phyloP scores from a whole-genome alignment of 2,113 vertebrate species.

The Apaloderma vittatum region DNA sequence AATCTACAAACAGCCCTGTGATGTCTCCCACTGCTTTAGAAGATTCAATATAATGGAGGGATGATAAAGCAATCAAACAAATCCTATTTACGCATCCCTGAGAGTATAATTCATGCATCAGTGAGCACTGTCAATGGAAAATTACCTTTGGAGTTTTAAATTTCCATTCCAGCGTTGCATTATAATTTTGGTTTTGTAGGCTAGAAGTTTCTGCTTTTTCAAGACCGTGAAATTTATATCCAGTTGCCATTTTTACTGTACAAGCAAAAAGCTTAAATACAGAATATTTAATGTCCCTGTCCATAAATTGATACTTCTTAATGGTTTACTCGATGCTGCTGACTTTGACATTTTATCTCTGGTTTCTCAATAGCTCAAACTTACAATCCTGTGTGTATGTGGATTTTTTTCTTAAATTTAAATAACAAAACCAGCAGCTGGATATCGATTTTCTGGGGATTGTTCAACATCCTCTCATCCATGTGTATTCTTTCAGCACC shows the following conservation, averaged over 20 bases:
- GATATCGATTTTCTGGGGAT: conserved; percentile 10
- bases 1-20: conserved; percentile 49
- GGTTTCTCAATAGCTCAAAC: not conserved
- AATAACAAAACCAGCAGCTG: not conserved
- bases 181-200: conserved; percentile 44
- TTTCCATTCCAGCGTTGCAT: conserved; percentile 59
- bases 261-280: conserved; percentile 27
- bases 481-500: not conserved
- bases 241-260: conserved; percentile 18
- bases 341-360: conserved; percentile 14
- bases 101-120: conserved; percentile 53
- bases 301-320: conserved; percentile 53
- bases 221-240: conserved; percentile 9
- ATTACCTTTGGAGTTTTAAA: conserved; percentile 55
- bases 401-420: not conserved
- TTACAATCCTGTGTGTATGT: not conserved
- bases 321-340: conserved; percentile 25
- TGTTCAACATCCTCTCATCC: not conserved
- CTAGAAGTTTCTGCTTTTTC: conserved; percentile 27
- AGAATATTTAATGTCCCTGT: conserved; percentile 17
- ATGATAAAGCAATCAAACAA: conserved; percentile 74
- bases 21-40: conserved; percentile 54
- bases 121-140: conserved; percentile 22
- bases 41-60: conserved; percentile 50
- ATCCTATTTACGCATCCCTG: conserved; percentile 59